Evolutionary conservation across 2,797 vertebrate species (phyloP).

Genomic region (Cirrhinus molitorella): DNA sequence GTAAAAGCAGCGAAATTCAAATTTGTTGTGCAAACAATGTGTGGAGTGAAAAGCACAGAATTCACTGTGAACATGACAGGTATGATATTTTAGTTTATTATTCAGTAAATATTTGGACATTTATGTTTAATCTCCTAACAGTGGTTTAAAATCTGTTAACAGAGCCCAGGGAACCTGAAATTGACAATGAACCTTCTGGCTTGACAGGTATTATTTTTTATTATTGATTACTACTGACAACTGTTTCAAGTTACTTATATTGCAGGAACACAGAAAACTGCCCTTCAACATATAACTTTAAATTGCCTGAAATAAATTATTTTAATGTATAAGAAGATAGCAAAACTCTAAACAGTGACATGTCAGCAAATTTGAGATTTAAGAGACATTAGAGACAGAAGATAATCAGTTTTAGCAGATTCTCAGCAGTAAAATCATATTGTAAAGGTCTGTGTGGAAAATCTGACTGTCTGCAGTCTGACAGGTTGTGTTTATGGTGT

Average conservation of each 20-base stretch:
- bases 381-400: too few relatives aligned
- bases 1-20: accelerated
- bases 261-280: too few relatives aligned
- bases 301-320: neutral
- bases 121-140: neutral
- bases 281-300: too few relatives aligned
- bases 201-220: neutral
- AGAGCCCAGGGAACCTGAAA: neutral
- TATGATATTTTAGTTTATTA: neutral
- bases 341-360: too few relatives aligned
- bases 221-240: neutral
- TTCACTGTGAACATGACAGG: neutral
- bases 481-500: neutral
- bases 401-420: neutral
- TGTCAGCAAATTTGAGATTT: too few relatives aligned
- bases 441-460: neutral
- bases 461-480: neutral
- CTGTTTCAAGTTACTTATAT: neutral
- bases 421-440: neutral
- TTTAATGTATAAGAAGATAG: too few relatives aligned
- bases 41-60: accelerated
- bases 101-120: too few relatives aligned
- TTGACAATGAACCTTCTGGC: accelerated
- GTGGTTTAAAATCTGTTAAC: neutral
- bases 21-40: accelerated